Percentiles rank a stretch among this genome's conserved stretches.
These are phyloP conservation scores for Arothron firmamentum DNA, from an alignment of 2,113 vertebrate genomes.

Conservation along the genomic window DNA sequence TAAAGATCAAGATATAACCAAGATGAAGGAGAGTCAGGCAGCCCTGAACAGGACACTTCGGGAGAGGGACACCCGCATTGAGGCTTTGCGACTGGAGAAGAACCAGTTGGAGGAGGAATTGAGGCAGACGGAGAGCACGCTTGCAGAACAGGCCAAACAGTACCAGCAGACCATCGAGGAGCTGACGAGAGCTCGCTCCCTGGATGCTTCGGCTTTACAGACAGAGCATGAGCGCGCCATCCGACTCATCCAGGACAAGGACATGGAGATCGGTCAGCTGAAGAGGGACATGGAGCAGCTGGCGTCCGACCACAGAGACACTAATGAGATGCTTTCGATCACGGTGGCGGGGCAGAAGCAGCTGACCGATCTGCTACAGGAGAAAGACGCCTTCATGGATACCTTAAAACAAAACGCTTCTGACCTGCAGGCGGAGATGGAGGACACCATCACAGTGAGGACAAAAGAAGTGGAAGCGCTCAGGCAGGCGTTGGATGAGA, in stretches of 20 bases:
- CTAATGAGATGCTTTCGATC: slow-evolving; percentile 83
- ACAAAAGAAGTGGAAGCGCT: slow-evolving; percentile 72
- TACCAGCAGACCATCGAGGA: slow-evolving; percentile 83
- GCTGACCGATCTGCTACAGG: slow-evolving; percentile 83
- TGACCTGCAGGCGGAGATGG: slow-evolving; percentile 77
- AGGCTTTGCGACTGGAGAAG: slow-evolving; percentile 85
- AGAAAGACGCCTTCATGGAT: slow-evolving; percentile 85
- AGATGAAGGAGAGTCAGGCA: slow-evolving; percentile 72
- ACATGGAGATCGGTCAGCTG: slow-evolving; percentile 81
- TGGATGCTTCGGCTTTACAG: slow-evolving; percentile 79
- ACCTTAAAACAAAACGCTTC: slow-evolving; percentile 77
- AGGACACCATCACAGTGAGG: slow-evolving; percentile 51
- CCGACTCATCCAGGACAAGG: slow-evolving; percentile 84
- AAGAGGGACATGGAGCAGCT: slow-evolving; percentile 79
- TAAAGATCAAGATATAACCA: slow-evolving; percentile 70
- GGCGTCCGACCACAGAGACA: slow-evolving; percentile 79
- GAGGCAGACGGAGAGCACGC: slow-evolving; percentile 69
- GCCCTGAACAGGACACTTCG: slow-evolving; percentile 69
- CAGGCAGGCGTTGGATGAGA: slow-evolving; percentile 84
- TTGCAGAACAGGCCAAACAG: slow-evolving; percentile 77
- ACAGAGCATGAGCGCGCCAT: slow-evolving; percentile 79
- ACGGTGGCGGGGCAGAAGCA: slow-evolving; percentile 88
- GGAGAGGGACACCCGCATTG: slow-evolving; percentile 81
- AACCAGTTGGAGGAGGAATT: slow-evolving; percentile 80
- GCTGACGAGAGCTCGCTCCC: slow-evolving; percentile 69